Percentiles rank a stretch among this genome's conserved stretches.
These are phyloP conservation scores for Lasius platythorax DNA, from an alignment of 2,888 invertebrate species.

Conservation along the genomic window DNA sequence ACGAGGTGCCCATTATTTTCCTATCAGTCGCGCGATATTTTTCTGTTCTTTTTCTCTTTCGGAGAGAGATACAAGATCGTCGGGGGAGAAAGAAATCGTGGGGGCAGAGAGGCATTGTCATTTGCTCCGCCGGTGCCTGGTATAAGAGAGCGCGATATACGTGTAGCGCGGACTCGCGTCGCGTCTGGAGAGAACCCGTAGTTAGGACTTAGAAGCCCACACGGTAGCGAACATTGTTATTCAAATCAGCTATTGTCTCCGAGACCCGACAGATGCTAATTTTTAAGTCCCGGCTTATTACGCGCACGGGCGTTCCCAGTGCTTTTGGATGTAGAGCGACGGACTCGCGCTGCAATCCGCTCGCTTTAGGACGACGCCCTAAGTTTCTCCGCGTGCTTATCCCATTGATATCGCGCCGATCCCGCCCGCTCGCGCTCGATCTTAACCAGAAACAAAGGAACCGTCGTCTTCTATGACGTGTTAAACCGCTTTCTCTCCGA, in stretches of 20 bases:
- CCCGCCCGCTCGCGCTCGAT: conserved; percentile 55
- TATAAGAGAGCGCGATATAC: conserved; percentile 57
- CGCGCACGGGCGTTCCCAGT: conserved; percentile 83
- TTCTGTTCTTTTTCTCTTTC: not conserved
- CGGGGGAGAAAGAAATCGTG: conserved; percentile 70
- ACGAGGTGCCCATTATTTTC: conserved; percentile 12
- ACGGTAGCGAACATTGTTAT: conserved; percentile 85
- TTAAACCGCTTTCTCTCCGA: conserved; percentile 63
- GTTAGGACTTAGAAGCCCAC: conserved; percentile 84
- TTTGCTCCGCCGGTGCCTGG: conserved; percentile 45
- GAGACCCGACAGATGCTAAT: conserved; percentile 82
- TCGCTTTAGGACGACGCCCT: conserved; percentile 42
- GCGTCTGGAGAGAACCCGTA: conserved; percentile 74
- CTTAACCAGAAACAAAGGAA: conserved; percentile 70
- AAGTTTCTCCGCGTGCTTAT: conserved; percentile 43
- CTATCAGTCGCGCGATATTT: conserved; percentile 22
- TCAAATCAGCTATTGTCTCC: conserved; percentile 85
- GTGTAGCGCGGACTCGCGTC: conserved; percentile 65
- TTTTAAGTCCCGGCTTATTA: conserved; percentile 83
- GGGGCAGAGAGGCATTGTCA: conserved; percentile 69
- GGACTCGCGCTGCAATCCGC: conserved; percentile 15
- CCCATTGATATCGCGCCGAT: conserved; percentile 48
- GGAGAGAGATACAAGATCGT: conserved; percentile 52
- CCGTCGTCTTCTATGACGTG: conserved; percentile 56
- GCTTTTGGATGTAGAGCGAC: conserved; percentile 83